Conservation (phyloP, 92 coral and sea anemone genomes). For the Metridium senile region DNA sequence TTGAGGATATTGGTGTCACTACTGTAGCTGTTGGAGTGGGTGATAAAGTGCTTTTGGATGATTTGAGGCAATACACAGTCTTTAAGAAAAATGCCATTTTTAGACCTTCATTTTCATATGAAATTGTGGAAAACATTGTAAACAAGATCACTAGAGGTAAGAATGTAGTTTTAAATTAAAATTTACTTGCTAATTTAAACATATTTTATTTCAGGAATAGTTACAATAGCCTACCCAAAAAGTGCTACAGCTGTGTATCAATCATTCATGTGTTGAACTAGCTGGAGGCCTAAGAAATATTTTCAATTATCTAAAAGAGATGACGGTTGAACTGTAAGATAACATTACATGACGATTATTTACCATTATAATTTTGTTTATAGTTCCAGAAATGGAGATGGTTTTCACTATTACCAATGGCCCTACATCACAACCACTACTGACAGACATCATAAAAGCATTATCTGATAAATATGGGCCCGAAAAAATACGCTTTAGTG, state of each 20-base stretch:
- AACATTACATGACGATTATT: no score
- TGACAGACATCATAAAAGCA: constrained; percentile 2
- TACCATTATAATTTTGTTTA: no score
- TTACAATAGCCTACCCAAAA: no score
- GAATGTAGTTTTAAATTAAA: no score
- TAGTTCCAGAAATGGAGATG: constrained; percentile 38
- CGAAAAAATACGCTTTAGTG: constrained; percentile 26
- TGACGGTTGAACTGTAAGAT: no score
- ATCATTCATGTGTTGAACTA: no score
- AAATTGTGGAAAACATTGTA: constrained; percentile 12
- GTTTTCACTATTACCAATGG: constrained; percentile 12
- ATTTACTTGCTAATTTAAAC: no score
- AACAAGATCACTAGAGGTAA: constrained; percentile 35
- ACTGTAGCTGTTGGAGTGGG: constrained; percentile 28
- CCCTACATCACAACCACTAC: constrained; percentile 3
- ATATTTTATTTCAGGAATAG: no score
- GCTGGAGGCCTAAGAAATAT: no score
- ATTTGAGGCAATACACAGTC: constrained; percentile 5
- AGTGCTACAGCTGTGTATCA: no score
- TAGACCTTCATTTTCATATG: neutral
- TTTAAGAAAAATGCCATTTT: constrained; percentile 25
- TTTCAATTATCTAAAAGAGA: no score
- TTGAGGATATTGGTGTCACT: constrained; percentile 31
- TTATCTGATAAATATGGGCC: constrained; percentile 38
- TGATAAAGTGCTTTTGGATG: neutral